Evolutionary conservation across 1,140 invertebrate genomes (phyloP).

Genomic region (Pissodes strobi): DNA sequence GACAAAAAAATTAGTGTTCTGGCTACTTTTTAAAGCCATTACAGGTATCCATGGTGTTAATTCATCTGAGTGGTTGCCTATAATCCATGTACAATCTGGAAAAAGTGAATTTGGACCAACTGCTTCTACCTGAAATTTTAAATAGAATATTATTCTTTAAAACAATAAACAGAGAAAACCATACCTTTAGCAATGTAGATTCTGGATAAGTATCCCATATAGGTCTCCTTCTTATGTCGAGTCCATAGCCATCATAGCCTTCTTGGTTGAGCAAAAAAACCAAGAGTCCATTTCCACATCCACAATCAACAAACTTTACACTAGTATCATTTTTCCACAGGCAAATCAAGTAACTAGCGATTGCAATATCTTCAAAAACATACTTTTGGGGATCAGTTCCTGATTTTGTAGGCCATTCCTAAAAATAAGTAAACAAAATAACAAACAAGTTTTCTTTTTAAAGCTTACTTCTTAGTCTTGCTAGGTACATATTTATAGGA

Average conservation of each 20-base stretch:
- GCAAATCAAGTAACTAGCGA: constrained; percentile 88
- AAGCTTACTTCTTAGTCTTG: too few relatives aligned
- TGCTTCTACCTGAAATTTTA: constrained; percentile 52
- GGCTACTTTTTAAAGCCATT: constrained; percentile 76
- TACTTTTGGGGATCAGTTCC: constrained; percentile 90
- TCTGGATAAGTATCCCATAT: constrained; percentile 85
- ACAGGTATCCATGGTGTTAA: constrained; percentile 97
- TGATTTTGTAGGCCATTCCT: constrained; percentile 80
- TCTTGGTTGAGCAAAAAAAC: constrained; percentile 86
- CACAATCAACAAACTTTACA: constrained; percentile 88
- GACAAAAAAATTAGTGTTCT: constrained; percentile 80
- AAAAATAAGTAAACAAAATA: too few relatives aligned
- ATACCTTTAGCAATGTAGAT: constrained; percentile 57
- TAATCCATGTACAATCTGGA: constrained; percentile 87
- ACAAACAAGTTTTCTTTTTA: not conserved
- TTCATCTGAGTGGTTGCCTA: constrained; percentile 99
- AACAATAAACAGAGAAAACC: not conserved
- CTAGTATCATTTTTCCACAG: constrained; percentile 68
- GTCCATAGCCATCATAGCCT: constrained; percentile 83
- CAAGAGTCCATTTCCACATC: constrained; percentile 95
- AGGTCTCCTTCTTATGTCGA: constrained; percentile 87
- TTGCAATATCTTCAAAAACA: constrained; percentile 95
- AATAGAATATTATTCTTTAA: too few relatives aligned
- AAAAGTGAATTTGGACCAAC: constrained; percentile 66
- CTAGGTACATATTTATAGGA: not conserved